Evolutionary conservation across 2,888 invertebrate species (phyloP).

Genomic region (Pyrrhosoma nymphula): DNA sequence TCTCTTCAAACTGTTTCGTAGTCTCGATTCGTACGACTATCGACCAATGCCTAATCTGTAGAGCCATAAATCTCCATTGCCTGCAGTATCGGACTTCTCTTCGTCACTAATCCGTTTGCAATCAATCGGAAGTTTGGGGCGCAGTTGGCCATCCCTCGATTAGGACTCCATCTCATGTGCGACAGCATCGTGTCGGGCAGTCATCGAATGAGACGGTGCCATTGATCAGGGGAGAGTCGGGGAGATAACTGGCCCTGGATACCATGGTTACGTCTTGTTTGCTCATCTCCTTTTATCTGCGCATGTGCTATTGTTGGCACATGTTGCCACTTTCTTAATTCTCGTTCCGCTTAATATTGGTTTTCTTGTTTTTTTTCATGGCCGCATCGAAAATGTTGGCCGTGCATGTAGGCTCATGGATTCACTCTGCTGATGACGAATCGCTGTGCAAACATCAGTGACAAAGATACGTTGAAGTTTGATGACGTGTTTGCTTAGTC

Average conservation of each 20-base stretch:
- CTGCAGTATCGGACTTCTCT: background rate
- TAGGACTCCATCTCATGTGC: background rate
- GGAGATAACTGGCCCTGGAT: background rate
- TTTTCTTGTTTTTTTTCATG: background rate
- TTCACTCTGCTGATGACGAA: background rate
- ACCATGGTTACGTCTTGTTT: background rate
- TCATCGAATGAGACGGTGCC: background rate
- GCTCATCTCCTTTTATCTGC: background rate
- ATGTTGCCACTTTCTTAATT: slow-evolving; percentile 19
- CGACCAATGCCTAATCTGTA: background rate
- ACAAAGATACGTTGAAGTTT: background rate
- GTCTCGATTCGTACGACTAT: background rate
- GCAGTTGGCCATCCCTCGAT: background rate
- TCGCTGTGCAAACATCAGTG: background rate
- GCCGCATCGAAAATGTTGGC: background rate
- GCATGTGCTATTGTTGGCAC: background rate
- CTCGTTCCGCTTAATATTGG: background rate
- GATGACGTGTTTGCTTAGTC: no score
- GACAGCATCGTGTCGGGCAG: background rate
- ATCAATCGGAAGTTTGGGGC: background rate
- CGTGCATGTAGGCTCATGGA: background rate
- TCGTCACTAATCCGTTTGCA: background rate
- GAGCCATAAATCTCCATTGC: background rate
- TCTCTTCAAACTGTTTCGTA: background rate
- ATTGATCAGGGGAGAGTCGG: background rate